Percentiles rank a stretch among this genome's conserved stretches.
These are phyloP conservation scores for Tetanocera ferruginea DNA, from an alignment of 2,888 invertebrate genomes.

Conservation along the genomic window DNA sequence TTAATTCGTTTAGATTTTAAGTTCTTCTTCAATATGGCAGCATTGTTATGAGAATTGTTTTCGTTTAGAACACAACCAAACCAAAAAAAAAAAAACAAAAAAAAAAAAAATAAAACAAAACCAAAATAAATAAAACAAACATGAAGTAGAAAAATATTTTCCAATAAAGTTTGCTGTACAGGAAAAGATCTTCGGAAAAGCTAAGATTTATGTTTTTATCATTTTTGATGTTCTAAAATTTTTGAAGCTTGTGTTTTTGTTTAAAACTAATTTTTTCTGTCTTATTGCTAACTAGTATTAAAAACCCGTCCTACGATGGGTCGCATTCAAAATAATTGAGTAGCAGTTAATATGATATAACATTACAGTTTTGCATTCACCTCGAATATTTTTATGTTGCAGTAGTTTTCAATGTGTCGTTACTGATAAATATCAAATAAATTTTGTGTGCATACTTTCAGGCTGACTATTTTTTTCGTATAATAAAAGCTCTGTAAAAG, in stretches of 20 bases:
- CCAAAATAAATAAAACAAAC: neutral
- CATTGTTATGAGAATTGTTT: slow-evolving; percentile 45
- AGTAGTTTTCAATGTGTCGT: too few species aligned
- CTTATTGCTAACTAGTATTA: neutral
- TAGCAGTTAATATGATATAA: too few species aligned
- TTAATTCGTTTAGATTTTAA: neutral
- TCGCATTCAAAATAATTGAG: too few species aligned
- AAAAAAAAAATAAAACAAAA: neutral
- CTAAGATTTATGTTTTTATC: neutral
- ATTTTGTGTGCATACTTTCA: too few species aligned
- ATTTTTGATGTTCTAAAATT: neutral
- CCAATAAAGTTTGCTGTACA: slow-evolving; percentile 26
- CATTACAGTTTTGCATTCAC: too few species aligned
- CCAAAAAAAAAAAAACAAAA: neutral
- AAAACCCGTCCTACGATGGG: too few species aligned
- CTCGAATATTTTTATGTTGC: too few species aligned
- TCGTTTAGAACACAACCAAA: too few species aligned
- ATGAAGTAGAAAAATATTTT: slow-evolving; percentile 9
- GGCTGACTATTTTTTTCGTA: too few species aligned
- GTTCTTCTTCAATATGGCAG: neutral
- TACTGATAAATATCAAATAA: too few species aligned
- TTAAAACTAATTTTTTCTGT: neutral
- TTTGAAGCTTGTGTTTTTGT: neutral
- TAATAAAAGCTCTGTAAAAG: too few species aligned
- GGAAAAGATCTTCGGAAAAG: neutral